Evolutionary conservation across 1,140 invertebrate species (phyloP), one percentile per base, ranked within the genome.

Genomic region (Hestina assimilis): DNA sequence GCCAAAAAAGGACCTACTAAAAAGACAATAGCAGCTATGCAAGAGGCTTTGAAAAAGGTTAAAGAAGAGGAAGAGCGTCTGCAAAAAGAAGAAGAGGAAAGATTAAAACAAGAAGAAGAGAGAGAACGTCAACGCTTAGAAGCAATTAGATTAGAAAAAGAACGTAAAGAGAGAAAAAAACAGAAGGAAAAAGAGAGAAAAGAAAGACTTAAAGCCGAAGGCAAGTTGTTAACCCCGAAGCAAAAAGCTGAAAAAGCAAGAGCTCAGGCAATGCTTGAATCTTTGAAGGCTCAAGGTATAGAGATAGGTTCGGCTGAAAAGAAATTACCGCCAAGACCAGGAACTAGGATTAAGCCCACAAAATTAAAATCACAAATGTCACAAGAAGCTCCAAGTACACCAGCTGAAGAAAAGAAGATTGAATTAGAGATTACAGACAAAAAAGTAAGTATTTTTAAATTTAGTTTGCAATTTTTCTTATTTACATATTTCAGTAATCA

Each of bases 111-210:
- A 64, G 92, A 94, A 76, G 95, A 96, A 76, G 92, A 95, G 72
- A 91, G 92, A 15, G 94, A 96, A 75, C 88, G 89, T 45, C 91
- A 92, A 19, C 91, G 94, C 42, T 85, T 94, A 53, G 95, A 96
- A 89, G 92, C 95, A 56, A 76, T 95, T 26, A 91, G 93, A 59
- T 82, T 96, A 59, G 96, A 97, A 81, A 93, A 96, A 80, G 97
- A 97, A 85, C 91, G 92, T 47, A 98, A 97, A 79, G 95, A 97
- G 69, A 93, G 92, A 60, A 97, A 97, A 76, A 99, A 99, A 76
- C 92, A 96, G 69, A 98, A 97, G 75, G 97, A 99, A 89, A 98
- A 98, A 69, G 97, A 98, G 75, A 92, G 94, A 54, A 97, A 96
- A 85, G 96, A 98, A 79, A 91, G 96, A 74, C 86, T 98, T 26